Evolutionary conservation across 2,797 vertebrate species (phyloP), one percentile per base, ranked within the genome.

Genomic region (Gila robusta): DNA sequence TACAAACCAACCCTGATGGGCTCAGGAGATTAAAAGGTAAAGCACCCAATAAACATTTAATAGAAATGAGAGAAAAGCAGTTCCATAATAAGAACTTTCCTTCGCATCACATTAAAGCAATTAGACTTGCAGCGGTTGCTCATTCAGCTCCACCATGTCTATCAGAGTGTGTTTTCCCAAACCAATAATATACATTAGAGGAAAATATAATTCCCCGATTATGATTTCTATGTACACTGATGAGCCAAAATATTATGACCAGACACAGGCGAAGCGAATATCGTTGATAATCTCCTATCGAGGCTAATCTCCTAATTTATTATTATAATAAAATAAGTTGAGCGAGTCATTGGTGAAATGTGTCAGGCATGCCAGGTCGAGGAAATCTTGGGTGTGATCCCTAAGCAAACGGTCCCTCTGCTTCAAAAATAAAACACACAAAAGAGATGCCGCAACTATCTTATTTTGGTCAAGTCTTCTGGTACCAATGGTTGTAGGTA

Each of bases 21-120:
- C 49, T 37, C 12, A 35, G 32, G 49, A 77, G 73, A 77, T 76
- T 37, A 54, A 76, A 54, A 76, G 37, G 73, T 35, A 56, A 76
- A 54, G 73, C 73, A 77, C 73, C 49, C 47, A 56, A 37, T 77
- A 56, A 56, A 56, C 19, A 37, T 77, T 56, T 77, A 56, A 77
- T 56, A 37, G 23, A 56, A 77, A 77, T 77, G 19, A 54, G 32
- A 56, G 32, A 37, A 21, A 77, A 56, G 21, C 11, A 0, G 28
- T 52, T 52, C 12, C 17, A 76, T 35, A 11, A 76, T 76, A 76
- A 64, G 26, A 62, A 54, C 28, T 35, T 76, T 35, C 28, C 28
- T 35, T 54, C 28, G 49, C 19, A 54, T 54, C 73, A 54, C 10
- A n/a, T 52, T 52, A 77, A 37, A 37, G 73, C 73, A 77, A 37